Conservation (phyloP, 2,888 invertebrate genomes). For the Morpho achilles region DNA sequence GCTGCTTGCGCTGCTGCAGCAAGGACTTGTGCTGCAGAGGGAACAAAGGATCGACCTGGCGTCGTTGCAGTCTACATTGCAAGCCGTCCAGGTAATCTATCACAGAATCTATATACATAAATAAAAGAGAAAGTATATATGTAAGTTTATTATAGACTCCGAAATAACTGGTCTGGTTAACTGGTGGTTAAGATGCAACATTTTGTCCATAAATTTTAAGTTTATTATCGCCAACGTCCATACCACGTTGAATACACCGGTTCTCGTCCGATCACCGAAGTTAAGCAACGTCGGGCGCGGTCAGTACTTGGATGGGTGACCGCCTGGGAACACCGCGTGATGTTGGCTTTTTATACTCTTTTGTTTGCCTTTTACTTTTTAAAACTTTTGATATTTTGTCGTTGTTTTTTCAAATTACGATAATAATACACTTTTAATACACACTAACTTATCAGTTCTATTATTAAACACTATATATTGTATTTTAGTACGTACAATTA, state of each 20-base stretch:
- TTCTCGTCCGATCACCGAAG: slow-evolving; percentile 74
- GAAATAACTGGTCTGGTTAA: too few relatives aligned
- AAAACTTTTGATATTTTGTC: too few relatives aligned
- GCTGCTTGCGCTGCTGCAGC: slow-evolving; percentile 51
- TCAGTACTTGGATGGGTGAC: slow-evolving; percentile 61
- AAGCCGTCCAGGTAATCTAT: slow-evolving; percentile 49
- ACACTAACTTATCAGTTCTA: too few relatives aligned
- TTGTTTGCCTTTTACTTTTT: too few relatives aligned
- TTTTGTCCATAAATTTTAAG: neutral
- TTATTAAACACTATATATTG: too few relatives aligned
- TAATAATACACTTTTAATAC: too few relatives aligned
- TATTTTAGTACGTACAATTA: too few relatives aligned
- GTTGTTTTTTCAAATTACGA: too few relatives aligned
- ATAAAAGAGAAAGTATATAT: too few relatives aligned
- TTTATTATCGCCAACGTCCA: slow-evolving; percentile 45
- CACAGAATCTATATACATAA: neutral
- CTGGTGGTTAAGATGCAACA: too few relatives aligned
- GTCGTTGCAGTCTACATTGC: slow-evolving; percentile 45
- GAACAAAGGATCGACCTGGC: slow-evolving; percentile 46
- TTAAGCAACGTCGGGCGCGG: slow-evolving; percentile 48
- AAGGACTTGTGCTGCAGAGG: slow-evolving; percentile 48
- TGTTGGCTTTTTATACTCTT: slow-evolving; percentile 39
- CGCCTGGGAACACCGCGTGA: slow-evolving; percentile 56
- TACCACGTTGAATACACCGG: slow-evolving; percentile 70
- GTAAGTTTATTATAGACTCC: too few relatives aligned